Evolutionary conservation across 2,113 vertebrate species (phyloP).

Genomic region (Pluvialis apricaria): DNA sequence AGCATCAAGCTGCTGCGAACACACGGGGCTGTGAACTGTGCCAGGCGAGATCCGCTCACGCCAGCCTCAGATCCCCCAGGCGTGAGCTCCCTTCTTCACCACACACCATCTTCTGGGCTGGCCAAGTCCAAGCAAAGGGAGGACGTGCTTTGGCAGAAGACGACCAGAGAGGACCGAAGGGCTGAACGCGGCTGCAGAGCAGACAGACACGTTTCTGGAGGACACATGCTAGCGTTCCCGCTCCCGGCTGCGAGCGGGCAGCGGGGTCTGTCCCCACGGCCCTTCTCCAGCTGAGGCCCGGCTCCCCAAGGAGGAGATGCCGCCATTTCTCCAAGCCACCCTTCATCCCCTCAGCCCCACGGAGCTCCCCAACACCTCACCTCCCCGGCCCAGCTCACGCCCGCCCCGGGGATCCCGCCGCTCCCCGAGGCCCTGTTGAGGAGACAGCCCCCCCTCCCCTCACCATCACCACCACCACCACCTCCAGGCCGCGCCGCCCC

Average conservation of each 20-base stretch:
- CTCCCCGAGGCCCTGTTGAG: not conserved
- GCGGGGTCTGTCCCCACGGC: not conserved
- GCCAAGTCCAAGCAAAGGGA: not conserved
- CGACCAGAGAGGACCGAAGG: rapidly evolving
- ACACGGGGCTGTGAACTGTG: rapidly evolving
- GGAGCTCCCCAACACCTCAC: not conserved
- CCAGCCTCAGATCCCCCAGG: not conserved
- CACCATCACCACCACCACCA: too few species aligned
- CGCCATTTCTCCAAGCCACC: not conserved
- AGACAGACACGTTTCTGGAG: not conserved
- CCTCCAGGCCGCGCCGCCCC: not conserved
- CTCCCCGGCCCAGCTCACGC: not conserved
- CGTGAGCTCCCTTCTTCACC: not conserved
- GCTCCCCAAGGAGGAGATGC: too few species aligned
- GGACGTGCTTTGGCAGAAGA: not conserved
- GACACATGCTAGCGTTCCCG: not conserved
- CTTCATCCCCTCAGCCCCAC: not conserved
- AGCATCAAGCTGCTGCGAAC: not conserved
- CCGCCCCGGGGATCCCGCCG: rapidly evolving
- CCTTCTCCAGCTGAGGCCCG: not conserved
- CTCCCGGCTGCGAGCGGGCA: not conserved
- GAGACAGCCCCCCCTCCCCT: too few species aligned
- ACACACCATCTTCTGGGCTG: not conserved
- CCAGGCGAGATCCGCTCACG: not conserved
- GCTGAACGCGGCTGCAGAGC: rapidly evolving